Evolutionary conservation across 2,113 vertebrate genomes (phyloP).

Genomic region (Mobula hypostoma): DNA sequence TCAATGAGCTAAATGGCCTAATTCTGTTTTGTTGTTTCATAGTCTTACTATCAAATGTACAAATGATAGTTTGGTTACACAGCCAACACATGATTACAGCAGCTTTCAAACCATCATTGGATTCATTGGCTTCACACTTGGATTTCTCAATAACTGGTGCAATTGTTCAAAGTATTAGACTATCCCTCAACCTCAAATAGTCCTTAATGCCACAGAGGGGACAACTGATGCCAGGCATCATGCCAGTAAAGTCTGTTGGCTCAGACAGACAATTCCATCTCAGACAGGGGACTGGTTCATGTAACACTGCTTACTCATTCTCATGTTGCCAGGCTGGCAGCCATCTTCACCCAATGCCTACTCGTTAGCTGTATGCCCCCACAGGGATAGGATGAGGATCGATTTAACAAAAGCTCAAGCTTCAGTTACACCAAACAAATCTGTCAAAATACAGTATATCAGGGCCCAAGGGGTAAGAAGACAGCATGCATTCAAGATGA

Average conservation of each 20-base stretch:
- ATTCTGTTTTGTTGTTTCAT: too few relatives aligned
- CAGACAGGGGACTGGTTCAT: background rate
- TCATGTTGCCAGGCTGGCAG: background rate
- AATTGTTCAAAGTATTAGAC: background rate
- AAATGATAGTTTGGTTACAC: background rate
- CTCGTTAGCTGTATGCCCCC: background rate
- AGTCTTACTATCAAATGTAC: background rate
- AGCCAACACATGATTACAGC: background rate
- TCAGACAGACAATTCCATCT: background rate
- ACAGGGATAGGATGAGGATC: background rate
- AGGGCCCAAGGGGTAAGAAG: background rate
- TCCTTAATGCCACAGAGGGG: background rate
- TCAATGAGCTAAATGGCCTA: too few relatives aligned
- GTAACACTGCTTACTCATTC: background rate
- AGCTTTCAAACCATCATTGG: background rate
- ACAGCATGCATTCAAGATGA: too few relatives aligned
- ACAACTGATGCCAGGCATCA: background rate
- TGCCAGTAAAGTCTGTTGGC: background rate
- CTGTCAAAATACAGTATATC: background rate
- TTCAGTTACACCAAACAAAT: background rate
- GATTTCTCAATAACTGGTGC: background rate
- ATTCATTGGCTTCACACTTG: background rate
- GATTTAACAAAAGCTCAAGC: background rate
- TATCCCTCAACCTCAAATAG: background rate
- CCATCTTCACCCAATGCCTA: background rate